These are phyloP conservation scores for Ruditapes philippinarum DNA, from an alignment of 1,140 invertebrate species.

Conservation along the genomic window DNA sequence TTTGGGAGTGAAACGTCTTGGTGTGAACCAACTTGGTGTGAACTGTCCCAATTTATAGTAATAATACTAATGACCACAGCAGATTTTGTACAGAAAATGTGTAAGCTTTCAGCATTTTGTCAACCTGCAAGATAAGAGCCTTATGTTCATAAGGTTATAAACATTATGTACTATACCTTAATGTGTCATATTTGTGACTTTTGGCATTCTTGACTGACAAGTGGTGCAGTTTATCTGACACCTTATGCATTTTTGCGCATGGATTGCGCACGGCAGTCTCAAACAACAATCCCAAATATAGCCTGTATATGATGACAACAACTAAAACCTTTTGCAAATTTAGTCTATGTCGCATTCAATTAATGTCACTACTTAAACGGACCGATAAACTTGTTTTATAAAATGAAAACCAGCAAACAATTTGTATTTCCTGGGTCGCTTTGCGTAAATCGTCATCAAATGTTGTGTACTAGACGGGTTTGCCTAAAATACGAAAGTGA, in stretches of 20 bases:
- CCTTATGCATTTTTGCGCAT: not conserved
- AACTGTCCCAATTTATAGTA: no score
- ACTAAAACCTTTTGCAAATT: not conserved
- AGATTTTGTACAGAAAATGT: no score
- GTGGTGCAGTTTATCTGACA: constrained; percentile 25
- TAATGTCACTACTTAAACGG: not conserved
- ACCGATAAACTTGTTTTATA: not conserved
- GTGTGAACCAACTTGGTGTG: no score
- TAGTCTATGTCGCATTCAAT: not conserved
- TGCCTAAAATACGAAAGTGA: no score
- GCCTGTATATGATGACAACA: not conserved
- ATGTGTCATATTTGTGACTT: not conserved
- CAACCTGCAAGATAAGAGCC: no score
- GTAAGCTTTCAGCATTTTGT: no score
- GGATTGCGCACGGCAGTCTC: not conserved
- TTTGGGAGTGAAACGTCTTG: no score
- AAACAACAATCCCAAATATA: not conserved
- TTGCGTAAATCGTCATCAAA: constrained; percentile 33
- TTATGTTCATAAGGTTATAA: no score
- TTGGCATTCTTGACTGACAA: not conserved
- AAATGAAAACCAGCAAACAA: not conserved
- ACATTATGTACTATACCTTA: no score
- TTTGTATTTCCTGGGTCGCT: constrained; percentile 27
- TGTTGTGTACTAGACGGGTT: no score
- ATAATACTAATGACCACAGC: no score